phyloP scores from a whole-genome alignment of 2,113 vertebrate species.

The Corvus hawaiiensis region DNA sequence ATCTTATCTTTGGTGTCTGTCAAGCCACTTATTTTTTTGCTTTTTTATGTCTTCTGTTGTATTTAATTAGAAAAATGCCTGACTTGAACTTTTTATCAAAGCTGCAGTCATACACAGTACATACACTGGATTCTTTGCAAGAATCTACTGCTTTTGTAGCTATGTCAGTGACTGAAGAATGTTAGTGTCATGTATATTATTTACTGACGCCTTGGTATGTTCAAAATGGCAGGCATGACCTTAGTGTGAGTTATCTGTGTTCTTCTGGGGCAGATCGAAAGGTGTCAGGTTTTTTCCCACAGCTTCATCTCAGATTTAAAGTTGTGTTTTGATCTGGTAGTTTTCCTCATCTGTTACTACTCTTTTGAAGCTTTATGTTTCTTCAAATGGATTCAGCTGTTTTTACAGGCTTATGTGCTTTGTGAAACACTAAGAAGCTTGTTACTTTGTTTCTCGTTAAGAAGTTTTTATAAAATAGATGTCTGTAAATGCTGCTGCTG shows the following conservation, averaged over 20 bases:
- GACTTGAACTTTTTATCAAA: neutral
- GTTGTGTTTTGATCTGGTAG: neutral
- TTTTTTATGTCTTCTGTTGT: neutral
- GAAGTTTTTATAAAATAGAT: neutral
- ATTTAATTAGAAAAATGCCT: constrained; percentile 7
- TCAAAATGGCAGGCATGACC: neutral
- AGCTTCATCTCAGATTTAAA: neutral
- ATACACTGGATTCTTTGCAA: neutral
- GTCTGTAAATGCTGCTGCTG: neutral
- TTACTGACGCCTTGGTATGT: neutral
- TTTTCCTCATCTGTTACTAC: neutral
- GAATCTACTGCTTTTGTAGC: neutral
- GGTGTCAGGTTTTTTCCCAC: neutral
- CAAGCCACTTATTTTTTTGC: neutral
- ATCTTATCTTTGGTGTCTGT: constrained; percentile 23
- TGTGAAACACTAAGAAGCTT: neutral
- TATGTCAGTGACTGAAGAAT: neutral
- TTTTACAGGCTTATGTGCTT: neutral
- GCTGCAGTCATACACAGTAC: neutral
- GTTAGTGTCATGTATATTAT: neutral
- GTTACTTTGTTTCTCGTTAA: neutral
- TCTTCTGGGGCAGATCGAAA: neutral
- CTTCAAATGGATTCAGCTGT: neutral
- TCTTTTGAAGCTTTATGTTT: neutral
- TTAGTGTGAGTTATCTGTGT: rapidly evolving